phyloP scores from a whole-genome alignment of 2,888 invertebrate genomes.

The Malthinus flaveolus region DNA sequence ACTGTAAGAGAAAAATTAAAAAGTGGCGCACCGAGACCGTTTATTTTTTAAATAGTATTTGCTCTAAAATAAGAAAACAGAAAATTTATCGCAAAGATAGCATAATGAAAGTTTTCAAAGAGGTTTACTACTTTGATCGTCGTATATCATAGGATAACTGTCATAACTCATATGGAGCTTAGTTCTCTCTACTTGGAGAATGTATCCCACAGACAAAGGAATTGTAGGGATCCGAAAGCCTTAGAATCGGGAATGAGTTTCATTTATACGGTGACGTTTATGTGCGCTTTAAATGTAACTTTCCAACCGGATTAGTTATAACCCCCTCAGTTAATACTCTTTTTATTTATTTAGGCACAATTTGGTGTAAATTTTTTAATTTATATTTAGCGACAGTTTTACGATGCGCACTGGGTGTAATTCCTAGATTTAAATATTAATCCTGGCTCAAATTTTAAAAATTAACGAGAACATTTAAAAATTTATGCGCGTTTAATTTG shows the following conservation, averaged over 20 bases:
- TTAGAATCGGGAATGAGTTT: slow-evolving; percentile 28
- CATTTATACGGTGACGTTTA: slow-evolving; percentile 29
- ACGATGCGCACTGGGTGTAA: too few species aligned
- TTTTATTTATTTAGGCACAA: neutral
- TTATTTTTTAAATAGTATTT: too few species aligned
- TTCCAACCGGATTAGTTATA: slow-evolving; percentile 12
- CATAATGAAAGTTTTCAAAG: slow-evolving; percentile 4
- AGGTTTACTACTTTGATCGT: slow-evolving; percentile 22
- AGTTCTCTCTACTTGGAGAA: slow-evolving; percentile 28
- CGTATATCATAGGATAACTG: slow-evolving; percentile 25
- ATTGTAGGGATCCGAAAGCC: slow-evolving; percentile 27
- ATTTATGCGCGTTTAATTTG: slow-evolving; percentile 3
- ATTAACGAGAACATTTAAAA: too few species aligned
- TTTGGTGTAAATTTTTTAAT: too few species aligned
- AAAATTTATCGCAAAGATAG: neutral
- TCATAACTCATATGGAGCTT: slow-evolving; percentile 31
- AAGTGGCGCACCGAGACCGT: too few species aligned
- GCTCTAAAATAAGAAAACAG: too few species aligned
- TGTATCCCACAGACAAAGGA: slow-evolving; percentile 31
- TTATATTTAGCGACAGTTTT: too few species aligned
- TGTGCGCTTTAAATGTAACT: slow-evolving; percentile 18
- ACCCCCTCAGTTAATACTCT: slow-evolving; percentile 3
- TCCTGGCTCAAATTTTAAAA: too few species aligned
- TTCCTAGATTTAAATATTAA: too few species aligned
- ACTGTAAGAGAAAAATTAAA: too few species aligned